phyloP scores from a whole-genome alignment of 2,113 vertebrate genomes.

The Mesoclemmys tuberculata region DNA sequence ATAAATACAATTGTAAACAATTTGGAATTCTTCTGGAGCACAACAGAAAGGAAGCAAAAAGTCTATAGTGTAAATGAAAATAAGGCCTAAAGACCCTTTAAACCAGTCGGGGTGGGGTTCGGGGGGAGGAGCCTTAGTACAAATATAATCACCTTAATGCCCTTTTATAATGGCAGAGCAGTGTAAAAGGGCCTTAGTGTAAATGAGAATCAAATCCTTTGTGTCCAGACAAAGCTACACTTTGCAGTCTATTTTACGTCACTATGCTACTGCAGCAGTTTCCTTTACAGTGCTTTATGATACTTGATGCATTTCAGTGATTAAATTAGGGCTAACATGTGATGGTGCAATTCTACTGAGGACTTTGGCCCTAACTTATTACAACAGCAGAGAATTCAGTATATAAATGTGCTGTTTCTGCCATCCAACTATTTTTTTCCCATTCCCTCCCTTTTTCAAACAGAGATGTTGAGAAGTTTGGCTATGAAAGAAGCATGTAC shows the following conservation, averaged over 20 bases:
- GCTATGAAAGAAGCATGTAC: not conserved
- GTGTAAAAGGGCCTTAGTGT: not conserved
- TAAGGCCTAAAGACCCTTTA: not conserved
- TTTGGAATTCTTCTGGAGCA: not conserved
- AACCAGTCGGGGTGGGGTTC: not conserved
- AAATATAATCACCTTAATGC: not conserved
- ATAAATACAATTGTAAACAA: not conserved
- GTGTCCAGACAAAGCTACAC: not conserved
- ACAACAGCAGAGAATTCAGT: not conserved
- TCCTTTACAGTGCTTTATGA: not conserved
- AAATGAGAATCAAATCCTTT: not conserved
- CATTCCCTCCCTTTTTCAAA: not conserved
- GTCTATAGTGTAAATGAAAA: too few species aligned
- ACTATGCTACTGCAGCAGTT: not conserved
- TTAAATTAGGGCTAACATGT: not conserved
- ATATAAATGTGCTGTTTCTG: not conserved
- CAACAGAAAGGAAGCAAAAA: not conserved
- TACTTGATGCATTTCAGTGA: not conserved
- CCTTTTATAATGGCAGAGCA: not conserved
- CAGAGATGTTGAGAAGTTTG: not conserved
- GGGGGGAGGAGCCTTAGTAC: not conserved
- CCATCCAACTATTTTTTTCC: rapidly evolving
- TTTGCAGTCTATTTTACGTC: not conserved
- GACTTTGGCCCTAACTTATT: not conserved
- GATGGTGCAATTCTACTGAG: too few species aligned